Evolutionary conservation across 2,113 vertebrate species (phyloP).

Genomic region (Planiliza haematocheilus): DNA sequence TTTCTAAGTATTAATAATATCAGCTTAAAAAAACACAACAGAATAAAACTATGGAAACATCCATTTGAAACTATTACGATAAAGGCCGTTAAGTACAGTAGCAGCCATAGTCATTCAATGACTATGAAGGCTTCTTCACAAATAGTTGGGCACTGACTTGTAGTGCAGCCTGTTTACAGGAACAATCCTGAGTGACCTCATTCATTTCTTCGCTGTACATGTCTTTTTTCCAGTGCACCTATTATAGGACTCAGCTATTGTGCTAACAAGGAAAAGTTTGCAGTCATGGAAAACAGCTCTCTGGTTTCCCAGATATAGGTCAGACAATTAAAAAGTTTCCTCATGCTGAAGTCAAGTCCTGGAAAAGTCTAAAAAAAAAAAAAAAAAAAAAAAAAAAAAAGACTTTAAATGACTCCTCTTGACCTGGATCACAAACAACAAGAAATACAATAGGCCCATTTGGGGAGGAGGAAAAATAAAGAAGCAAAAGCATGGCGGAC

Average conservation of each 20-base stretch:
- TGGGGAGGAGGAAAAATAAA: conserved; percentile 8
- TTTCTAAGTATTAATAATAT: no score
- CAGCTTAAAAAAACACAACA: no score
- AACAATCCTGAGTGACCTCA: conserved; percentile 13
- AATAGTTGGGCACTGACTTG: conserved; percentile 22
- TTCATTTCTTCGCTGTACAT: conserved; percentile 16
- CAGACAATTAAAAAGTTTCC: conserved; percentile 57
- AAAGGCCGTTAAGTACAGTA: background rate
- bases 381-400: conserved; percentile 10
- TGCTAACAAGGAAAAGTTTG: conserved; percentile 18
- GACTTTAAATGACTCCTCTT: conserved; percentile 46
- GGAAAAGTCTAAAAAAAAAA: conserved; percentile 1
- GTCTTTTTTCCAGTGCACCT: conserved; percentile 1
- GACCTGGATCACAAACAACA: conserved; percentile 49
- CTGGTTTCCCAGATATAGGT: conserved; percentile 49
- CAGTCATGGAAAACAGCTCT: conserved; percentile 15
- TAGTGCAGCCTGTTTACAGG: conserved; percentile 5
- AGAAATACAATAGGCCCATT: conserved; percentile 40
- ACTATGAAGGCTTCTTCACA: background rate
- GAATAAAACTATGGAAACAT: background rate
- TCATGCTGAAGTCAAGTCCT: conserved; percentile 28
- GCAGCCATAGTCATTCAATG: background rate
- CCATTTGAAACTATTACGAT: background rate
- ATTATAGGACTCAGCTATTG: background rate
- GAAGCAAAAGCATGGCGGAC: conserved; percentile 59